These are phyloP conservation scores for Irena cyanogastra DNA, from an alignment of 2,113 vertebrate genomes.

Conservation along the genomic window DNA sequence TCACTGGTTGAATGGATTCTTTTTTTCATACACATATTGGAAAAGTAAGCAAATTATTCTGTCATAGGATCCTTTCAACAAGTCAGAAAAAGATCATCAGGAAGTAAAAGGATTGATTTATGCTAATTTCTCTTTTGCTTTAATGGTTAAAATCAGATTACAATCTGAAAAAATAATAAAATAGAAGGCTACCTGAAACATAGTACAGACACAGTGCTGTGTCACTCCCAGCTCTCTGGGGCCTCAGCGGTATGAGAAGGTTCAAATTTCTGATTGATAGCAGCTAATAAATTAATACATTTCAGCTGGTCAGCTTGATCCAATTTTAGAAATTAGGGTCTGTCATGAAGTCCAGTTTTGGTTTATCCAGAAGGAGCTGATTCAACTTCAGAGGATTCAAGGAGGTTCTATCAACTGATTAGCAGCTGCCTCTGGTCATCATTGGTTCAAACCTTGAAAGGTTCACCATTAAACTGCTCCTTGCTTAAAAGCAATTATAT, in stretches of 20 bases:
- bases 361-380: background rate
- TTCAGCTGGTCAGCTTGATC: background rate
- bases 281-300: background rate
- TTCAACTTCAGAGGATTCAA: background rate
- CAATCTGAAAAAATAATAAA: background rate
- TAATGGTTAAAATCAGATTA: background rate
- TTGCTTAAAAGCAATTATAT: background rate
- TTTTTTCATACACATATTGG: background rate
- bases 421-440: background rate
- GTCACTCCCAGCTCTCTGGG: background rate
- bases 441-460: background rate
- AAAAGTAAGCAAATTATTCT: background rate
- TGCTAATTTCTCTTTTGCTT: background rate
- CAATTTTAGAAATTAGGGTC: background rate
- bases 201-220: background rate
- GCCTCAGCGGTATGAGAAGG: background rate
- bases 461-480: background rate
- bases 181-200: background rate
- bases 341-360: background rate
- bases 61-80: background rate
- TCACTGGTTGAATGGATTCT: background rate
- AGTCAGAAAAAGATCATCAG: background rate
- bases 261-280: background rate
- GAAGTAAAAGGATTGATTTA: background rate
- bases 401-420: background rate